Evolutionary conservation across 2,113 vertebrate species (phyloP), one percentile per base, ranked within the genome.

Genomic region (Hystrix cristata): DNA sequence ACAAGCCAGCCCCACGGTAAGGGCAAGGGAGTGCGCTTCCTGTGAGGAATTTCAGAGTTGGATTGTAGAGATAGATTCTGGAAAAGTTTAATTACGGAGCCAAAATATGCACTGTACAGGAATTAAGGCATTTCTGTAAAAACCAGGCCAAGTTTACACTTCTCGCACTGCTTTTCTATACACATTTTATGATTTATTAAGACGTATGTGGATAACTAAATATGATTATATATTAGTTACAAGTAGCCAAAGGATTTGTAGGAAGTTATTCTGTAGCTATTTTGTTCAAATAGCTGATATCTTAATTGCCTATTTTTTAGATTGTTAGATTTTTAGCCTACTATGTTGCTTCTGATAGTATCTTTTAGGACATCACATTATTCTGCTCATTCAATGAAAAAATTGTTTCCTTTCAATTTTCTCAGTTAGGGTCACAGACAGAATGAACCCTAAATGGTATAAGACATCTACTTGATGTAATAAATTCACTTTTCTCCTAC

Each of bases 371-470:
- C 14, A 89, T 85, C 59, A 13, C 1, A 57, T 27, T 92, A 31
- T 81, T 92, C 64, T 89, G 25, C 31, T 94, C 31, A 59, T 59
- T 89, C 79, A n/a, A 46, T 85, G 38, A 91, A 23, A 74, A 16
- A 53, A 15, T 15, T 57, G 11, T 72, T 67, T 80, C 2, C 27
- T 48, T 91, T 87, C 13, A 90, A 31, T 46, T 57, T 38, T 82
- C 31, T 21, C 46, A 51, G 23, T 19, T 84, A n/a, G 43, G 38
- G 25, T 60, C 34, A 67, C 78, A 94, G 34, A 81, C 57, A 74
- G 34, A 94, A 67, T 81, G 59, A 85, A 85, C 34, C 10, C 43
- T 6, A 60, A 29, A n/a, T 55, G 11, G 23, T 19, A 18, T 91
- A 84, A 64, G 23, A 48, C 13, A 74, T 29, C 27, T 51, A 51